These are phyloP conservation scores for Otis tarda DNA, from an alignment of 2,113 vertebrate species.

Conservation along the genomic window DNA sequence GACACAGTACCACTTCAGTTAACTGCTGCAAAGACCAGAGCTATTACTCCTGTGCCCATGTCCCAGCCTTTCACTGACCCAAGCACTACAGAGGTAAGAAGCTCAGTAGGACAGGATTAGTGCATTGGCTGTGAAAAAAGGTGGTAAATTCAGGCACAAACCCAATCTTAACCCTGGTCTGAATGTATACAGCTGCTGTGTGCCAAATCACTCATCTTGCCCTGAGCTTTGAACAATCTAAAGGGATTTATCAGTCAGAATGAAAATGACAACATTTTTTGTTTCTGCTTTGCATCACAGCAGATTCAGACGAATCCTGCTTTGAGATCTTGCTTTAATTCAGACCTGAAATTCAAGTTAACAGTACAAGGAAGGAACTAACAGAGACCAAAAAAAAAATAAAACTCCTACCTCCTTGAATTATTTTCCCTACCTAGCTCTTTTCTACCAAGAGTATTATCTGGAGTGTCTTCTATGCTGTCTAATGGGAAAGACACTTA, in stretches of 20 bases:
- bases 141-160: not conserved
- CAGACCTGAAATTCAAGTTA: not conserved
- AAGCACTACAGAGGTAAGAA: no score
- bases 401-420: not conserved
- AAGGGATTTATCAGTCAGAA: not conserved
- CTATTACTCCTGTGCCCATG: not conserved
- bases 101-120: not conserved
- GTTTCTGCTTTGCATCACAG: not conserved
- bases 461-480: not conserved
- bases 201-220: not conserved
- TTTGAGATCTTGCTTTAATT: not conserved
- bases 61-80: not conserved
- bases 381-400: not conserved
- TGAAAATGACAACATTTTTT: not conserved
- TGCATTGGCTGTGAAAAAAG: fast-evolving
- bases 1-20: not conserved
- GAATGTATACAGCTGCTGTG: not conserved
- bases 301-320: not conserved
- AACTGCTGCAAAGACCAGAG: not conserved
- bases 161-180: not conserved
- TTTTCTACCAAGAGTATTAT: not conserved
- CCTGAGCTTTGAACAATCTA: not conserved
- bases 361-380: not conserved
- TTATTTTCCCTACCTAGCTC: not conserved
- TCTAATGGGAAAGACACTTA: not conserved